Percentiles rank a stretch among this genome's conserved stretches.
phyloP scores from a whole-genome alignment of 2,797 vertebrate genomes.

The Hirundo rustica region DNA sequence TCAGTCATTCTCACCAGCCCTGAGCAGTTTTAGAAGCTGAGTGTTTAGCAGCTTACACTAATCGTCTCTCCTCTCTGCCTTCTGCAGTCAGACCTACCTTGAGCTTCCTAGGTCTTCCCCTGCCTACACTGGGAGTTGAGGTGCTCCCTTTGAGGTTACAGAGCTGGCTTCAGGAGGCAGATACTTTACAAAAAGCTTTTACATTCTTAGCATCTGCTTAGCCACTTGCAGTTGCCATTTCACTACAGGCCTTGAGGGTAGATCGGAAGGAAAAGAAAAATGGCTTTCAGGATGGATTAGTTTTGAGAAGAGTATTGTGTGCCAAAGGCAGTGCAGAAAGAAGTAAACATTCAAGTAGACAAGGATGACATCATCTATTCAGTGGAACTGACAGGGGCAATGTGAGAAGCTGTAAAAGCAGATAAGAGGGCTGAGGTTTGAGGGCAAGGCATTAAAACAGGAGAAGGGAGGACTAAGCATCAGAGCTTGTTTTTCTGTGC shows the following conservation, averaged over 20 bases:
- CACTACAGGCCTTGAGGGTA: neutral
- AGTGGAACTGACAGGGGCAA: slow-evolving; percentile 50
- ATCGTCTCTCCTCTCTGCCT: neutral
- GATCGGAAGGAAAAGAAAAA: slow-evolving; percentile 24
- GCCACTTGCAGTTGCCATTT: slow-evolving; percentile 46
- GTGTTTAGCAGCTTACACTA: neutral
- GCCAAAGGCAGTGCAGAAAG: slow-evolving; percentile 41
- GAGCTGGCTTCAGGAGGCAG: neutral
- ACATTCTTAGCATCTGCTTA: slow-evolving; percentile 25
- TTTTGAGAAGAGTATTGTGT: slow-evolving; percentile 40
- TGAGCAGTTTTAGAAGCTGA: neutral
- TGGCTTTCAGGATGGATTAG: slow-evolving; percentile 59
- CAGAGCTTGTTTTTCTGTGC: neutral
- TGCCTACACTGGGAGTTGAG: neutral
- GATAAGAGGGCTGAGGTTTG: slow-evolving; percentile 49
- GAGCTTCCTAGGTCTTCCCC: neutral
- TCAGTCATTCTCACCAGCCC: rapidly evolving
- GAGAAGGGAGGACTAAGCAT: neutral
- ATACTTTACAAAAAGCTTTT: neutral
- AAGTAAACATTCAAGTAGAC: slow-evolving; percentile 51
- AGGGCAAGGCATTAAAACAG: slow-evolving; percentile 21
- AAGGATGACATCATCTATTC: slow-evolving; percentile 64
- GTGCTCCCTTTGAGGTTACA: neutral
- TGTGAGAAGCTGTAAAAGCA: slow-evolving; percentile 59
- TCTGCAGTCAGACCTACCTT: neutral